These are phyloP conservation scores for Patiria pectinifera DNA, from an alignment of 53 echinoderm and acorn worm genomes.

Conservation along the genomic window DNA sequence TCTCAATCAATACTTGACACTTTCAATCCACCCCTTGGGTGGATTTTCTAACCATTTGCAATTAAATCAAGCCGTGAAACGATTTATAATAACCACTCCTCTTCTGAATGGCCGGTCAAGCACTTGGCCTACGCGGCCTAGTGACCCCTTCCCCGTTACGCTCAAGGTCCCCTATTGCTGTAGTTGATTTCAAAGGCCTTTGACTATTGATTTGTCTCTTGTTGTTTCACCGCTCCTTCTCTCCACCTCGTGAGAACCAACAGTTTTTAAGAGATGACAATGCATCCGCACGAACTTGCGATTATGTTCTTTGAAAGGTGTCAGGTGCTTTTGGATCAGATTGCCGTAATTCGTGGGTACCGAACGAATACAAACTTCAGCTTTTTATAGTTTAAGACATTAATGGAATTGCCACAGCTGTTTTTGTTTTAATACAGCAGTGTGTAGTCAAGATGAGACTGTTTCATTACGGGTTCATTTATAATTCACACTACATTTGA, in stretches of 20 bases:
- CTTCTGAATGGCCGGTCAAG: neutral
- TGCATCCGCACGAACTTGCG: too few species aligned
- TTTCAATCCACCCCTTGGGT: neutral
- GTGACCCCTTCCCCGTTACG: neutral
- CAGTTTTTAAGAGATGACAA: too few species aligned
- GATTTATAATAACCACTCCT: neutral
- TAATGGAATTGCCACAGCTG: too few species aligned
- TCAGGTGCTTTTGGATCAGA: too few species aligned
- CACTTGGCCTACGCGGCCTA: neutral
- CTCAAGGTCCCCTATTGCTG: neutral
- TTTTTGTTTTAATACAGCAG: too few species aligned
- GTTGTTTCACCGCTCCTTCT: neutral
- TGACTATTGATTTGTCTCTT: neutral
- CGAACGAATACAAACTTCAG: too few species aligned
- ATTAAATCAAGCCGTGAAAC: slow-evolving; percentile 10
- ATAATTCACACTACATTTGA: too few species aligned
- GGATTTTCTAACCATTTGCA: neutral
- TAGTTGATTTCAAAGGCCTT: neutral
- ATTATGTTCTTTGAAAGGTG: too few species aligned
- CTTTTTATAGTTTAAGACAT: too few species aligned
- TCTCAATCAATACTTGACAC: neutral
- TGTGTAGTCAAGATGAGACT: too few species aligned
- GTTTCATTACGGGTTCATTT: too few species aligned
- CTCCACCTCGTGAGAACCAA: neutral
- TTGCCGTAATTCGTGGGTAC: too few species aligned